phyloP scores from a whole-genome alignment of 2,888 invertebrate species.

The Sylvicola cinctus region DNA sequence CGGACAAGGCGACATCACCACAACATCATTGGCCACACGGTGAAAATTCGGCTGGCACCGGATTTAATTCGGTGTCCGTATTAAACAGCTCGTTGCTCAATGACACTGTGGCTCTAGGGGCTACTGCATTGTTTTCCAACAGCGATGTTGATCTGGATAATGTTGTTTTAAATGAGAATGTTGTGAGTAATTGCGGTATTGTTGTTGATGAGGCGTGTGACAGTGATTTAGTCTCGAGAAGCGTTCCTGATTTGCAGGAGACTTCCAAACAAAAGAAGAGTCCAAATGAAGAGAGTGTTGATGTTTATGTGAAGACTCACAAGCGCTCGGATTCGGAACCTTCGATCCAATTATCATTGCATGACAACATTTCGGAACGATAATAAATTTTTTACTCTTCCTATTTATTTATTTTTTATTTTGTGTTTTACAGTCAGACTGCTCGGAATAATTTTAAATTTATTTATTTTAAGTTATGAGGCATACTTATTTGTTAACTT shows the following conservation, averaged over 20 bases:
- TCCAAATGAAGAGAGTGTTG: constrained; percentile 1
- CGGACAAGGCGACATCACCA: constrained; percentile 12
- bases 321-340: constrained; percentile 26
- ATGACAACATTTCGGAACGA: no score
- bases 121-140: constrained; percentile 65
- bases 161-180: constrained; percentile 59
- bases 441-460: no score
- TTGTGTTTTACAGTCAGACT: no score
- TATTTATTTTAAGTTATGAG: no score
- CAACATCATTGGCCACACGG: constrained; percentile 5
- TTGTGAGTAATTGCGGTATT: constrained; percentile 30
- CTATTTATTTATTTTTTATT: no score
- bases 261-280: constrained; percentile 2
- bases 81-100: not conserved
- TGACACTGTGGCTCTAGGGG: constrained; percentile 30
- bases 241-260: constrained; percentile 21
- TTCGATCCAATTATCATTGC: no score
- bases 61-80: constrained; percentile 12
- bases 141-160: constrained; percentile 69
- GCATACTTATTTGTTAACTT: no score
- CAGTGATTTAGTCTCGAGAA: constrained; percentile 20
- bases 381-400: no score
- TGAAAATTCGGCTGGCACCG: no score
- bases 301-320: constrained; percentile 15
- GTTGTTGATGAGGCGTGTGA: constrained; percentile 14